Percentiles rank a stretch among this genome's conserved stretches.
Evolutionary conservation across 2,113 vertebrate species (phyloP).

Genomic region (Chlamydotis undulata): DNA sequence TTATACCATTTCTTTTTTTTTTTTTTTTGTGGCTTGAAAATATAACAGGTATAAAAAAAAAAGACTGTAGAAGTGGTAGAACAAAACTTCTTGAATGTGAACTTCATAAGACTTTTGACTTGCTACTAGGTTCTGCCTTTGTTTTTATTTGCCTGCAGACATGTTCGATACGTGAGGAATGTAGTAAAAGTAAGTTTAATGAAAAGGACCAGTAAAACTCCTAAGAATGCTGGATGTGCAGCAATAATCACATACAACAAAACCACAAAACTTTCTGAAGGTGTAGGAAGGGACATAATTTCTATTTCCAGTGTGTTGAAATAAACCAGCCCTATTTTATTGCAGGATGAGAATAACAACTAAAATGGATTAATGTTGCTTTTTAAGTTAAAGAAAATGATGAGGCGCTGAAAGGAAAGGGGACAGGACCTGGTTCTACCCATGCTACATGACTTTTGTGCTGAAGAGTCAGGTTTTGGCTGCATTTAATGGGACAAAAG

Average conservation of each 20-base stretch:
- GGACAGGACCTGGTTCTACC: not conserved
- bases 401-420: not conserved
- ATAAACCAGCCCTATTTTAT: not conserved
- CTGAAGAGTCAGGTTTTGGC: not conserved
- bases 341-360: not conserved
- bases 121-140: not conserved
- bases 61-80: not conserved
- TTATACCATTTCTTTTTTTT: not conserved
- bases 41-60: not conserved
- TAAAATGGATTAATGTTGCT: conserved; percentile 14
- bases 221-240: not conserved
- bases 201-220: conserved; percentile 11
- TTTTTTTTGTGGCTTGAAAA: conserved; percentile 16
- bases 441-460: not conserved
- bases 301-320: not conserved
- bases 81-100: not conserved
- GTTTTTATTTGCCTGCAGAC: not conserved
- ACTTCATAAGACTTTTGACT: not conserved
- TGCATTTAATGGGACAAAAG: not conserved
- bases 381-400: not conserved
- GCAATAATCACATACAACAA: not conserved
- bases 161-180: not conserved
- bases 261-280: conserved; percentile 24
- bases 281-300: not conserved
- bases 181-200: conserved; percentile 9